Percentiles rank a stretch among this genome's conserved stretches.
phyloP scores from a whole-genome alignment of 2,113 vertebrate species.

The Canis aureus region DNA sequence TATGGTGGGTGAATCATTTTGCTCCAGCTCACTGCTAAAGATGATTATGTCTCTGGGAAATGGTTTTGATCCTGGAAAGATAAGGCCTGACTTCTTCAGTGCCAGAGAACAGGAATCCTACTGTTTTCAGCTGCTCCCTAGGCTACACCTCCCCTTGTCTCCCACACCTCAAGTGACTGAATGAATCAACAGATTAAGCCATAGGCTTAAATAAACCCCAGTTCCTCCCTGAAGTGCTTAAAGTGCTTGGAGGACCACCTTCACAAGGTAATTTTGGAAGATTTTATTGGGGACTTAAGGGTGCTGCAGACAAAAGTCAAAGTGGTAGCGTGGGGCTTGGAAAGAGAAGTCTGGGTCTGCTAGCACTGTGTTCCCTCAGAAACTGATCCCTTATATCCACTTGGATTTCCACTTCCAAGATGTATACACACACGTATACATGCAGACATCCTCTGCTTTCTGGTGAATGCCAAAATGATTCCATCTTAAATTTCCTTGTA shows the following conservation, averaged over 20 bases:
- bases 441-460: background rate
- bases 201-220: background rate
- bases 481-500: background rate
- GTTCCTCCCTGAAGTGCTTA: background rate
- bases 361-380: background rate
- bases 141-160: background rate
- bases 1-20: constrained; percentile 14
- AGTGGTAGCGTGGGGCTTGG: too few relatives aligned
- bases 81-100: background rate
- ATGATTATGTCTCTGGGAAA: background rate
- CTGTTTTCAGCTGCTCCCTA: background rate
- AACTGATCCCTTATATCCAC: background rate
- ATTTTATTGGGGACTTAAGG: background rate
- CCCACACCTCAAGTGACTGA: background rate
- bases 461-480: background rate
- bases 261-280: background rate
- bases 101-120: background rate
- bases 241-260: background rate
- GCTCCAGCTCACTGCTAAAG: background rate
- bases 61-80: constrained; percentile 15
- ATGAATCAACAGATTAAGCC: background rate
- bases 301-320: background rate
- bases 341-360: background rate
- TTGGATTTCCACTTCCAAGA: background rate
- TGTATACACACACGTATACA: background rate